Evolutionary conservation across 2,113 vertebrate genomes (phyloP).

Genomic region (Labeo catla): DNA sequence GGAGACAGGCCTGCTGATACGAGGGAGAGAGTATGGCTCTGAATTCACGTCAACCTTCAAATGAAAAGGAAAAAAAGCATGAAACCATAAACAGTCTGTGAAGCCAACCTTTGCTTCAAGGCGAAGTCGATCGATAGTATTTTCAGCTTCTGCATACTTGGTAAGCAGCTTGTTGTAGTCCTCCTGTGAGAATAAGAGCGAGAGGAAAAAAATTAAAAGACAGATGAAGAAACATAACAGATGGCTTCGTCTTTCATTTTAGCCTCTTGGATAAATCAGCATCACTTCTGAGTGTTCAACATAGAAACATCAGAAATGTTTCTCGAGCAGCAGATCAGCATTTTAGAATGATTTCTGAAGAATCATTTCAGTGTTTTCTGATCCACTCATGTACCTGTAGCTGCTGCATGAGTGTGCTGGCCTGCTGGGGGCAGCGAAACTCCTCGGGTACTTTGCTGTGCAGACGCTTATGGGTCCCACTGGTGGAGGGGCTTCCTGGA

Average conservation of each 20-base stretch:
- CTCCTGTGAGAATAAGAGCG: constrained; percentile 74
- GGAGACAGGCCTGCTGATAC: constrained; percentile 13
- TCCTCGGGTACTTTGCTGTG: constrained; percentile 75
- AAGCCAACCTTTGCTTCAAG: constrained; percentile 86
- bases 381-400: constrained; percentile 81
- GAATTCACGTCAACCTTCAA: neutral
- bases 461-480: neutral
- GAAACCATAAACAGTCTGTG: constrained; percentile 15
- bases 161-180: constrained; percentile 91
- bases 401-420: constrained; percentile 84
- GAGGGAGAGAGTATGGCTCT: neutral
- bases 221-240: neutral
- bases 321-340: too few species aligned
- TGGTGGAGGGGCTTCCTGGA: neutral
- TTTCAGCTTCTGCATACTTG: constrained; percentile 91
- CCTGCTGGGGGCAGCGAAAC: constrained; percentile 80
- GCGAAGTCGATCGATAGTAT: constrained; percentile 94
- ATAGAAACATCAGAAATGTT: too few species aligned
- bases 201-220: neutral
- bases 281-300: neutral
- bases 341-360: neutral
- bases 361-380: neutral
- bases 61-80: neutral
- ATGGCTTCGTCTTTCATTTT: neutral
- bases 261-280: neutral